Base-by-base conservation (phyloP, 2,113 vertebrate species). In the Taxidea taxus region DNA sequence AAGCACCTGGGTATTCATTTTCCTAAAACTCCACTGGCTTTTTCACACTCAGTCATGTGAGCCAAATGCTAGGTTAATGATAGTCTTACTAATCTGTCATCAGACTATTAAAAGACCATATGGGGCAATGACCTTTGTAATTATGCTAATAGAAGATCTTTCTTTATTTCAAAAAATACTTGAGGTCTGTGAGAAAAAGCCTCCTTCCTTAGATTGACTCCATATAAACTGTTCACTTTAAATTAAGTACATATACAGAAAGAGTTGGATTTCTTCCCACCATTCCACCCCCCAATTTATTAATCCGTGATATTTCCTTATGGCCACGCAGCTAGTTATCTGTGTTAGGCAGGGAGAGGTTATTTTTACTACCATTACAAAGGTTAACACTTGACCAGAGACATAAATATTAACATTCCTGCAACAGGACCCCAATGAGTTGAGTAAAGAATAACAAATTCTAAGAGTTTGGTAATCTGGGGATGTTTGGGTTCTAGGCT, bases 141-240 rank as follows among this genome's bases (percentile, higher is more conserved):
- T 90, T 84, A 82, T 95, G 66, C 29, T 90, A 91, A 91, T 34
- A 78, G 16, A 4, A 92, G 92, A 64, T 68, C 37, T 86, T 94
- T 90, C 60, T 92, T 97, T 90, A 44, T 74, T 80, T 86, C 39
- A 96, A 54, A 87, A 93, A 89, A n/a, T 84, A 84, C 44, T 60
- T 90, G 54, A 85, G 13, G 23, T 34, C 12, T 58, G 0, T 54
- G 7, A 62, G 39, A 42, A 75, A 68, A 42, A 56, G 0, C 7
- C 25, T 27, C 9, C 15, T 85, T 94, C 27, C n/a, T n/a, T 84
- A 62, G 72, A 75, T 23, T 70, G 58, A 13, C 34, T 87, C 12
- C 74, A 27, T 27, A 58, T 39, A 90, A 92, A 54, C 18, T 20
- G 12, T 91, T 68, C 11, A 13, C 47, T 96, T 96, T 72, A 90